Evolutionary conservation across 64 coral and sea anemone species (phyloP).

Genomic region (Porites lutea): DNA sequence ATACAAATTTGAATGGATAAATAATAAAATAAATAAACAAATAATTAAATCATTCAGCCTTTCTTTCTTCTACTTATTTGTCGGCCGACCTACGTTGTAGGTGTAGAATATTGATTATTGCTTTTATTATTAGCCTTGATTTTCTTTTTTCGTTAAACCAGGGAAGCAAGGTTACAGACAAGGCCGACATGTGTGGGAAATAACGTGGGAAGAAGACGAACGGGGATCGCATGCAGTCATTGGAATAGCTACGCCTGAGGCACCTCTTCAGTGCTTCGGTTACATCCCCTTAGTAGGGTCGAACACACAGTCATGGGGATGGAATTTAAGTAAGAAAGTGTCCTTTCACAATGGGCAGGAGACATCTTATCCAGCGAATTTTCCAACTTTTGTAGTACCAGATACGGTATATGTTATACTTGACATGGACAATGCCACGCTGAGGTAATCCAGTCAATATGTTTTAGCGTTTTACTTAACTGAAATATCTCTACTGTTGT

Average conservation of each 20-base stretch:
- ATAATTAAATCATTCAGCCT: too few relatives aligned
- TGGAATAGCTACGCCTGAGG: constrained; percentile 69
- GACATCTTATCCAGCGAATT: constrained; percentile 37
- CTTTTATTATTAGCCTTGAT: too few relatives aligned
- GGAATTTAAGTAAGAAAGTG: constrained; percentile 73
- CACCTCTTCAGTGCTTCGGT: constrained; percentile 67
- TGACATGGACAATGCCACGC: constrained; percentile 68
- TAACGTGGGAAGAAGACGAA: constrained; percentile 71
- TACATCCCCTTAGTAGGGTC: constrained; percentile 69
- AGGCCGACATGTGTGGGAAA: constrained; percentile 90
- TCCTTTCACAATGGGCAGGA: constrained; percentile 56
- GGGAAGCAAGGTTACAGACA: constrained; percentile 76
- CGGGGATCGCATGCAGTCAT: constrained; percentile 75
- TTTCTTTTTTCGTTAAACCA: not conserved
- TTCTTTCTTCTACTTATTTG: too few relatives aligned
- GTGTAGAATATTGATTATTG: too few relatives aligned
- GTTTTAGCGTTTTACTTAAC: too few relatives aligned
- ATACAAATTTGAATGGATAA: too few relatives aligned
- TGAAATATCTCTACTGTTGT: too few relatives aligned
- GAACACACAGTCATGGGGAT: constrained; percentile 72
- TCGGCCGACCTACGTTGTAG: too few relatives aligned
- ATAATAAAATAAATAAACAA: too few relatives aligned
- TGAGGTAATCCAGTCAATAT: constrained; percentile 28
- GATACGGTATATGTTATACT: constrained; percentile 74
- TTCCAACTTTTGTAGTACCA: constrained; percentile 51